Evolutionary conservation across 2,797 vertebrate species (phyloP).

Genomic region (Paguma larvata): DNA sequence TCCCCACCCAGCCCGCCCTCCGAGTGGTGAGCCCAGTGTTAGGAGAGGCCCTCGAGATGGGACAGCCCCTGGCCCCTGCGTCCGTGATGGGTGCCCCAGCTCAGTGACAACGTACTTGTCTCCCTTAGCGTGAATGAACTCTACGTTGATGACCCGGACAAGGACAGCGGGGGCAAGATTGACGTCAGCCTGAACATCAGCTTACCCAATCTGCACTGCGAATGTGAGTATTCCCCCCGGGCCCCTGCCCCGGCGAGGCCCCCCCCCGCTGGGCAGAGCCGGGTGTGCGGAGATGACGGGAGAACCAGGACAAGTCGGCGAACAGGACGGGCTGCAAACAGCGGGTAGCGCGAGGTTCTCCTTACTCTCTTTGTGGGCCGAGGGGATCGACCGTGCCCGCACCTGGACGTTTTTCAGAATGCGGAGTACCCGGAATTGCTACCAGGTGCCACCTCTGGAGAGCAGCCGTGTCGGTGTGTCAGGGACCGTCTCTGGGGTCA

Average conservation of each 20-base stretch:
- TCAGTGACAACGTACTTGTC: constrained; percentile 68
- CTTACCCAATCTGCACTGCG: constrained; percentile 97
- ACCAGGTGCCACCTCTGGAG: not conserved
- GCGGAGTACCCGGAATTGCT: not conserved
- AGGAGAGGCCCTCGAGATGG: not conserved
- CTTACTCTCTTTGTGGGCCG: not conserved
- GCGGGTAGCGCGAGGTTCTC: rapidly evolving
- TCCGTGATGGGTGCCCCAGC: not conserved
- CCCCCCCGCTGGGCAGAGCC: not conserved
- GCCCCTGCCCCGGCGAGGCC: not conserved
- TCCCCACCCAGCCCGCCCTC: not conserved
- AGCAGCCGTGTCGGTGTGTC: not conserved
- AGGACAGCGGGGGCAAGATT: constrained; percentile 99
- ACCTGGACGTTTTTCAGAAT: not conserved
- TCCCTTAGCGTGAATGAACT: constrained; percentile 96
- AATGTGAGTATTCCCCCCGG: constrained; percentile 93
- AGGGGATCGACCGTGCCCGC: not conserved
- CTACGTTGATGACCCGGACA: constrained; percentile 99
- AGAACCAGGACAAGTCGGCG: rapidly evolving
- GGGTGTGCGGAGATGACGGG: not conserved
- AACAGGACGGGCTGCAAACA: not conserved
- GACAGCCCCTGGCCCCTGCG: too few species aligned
- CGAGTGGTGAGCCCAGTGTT: not conserved
- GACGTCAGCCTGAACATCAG: constrained; percentile 99
- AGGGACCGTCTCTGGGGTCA: not conserved